These are phyloP conservation scores for Biston betularia DNA, from an alignment of 2,888 invertebrate species.

Conservation along the genomic window DNA sequence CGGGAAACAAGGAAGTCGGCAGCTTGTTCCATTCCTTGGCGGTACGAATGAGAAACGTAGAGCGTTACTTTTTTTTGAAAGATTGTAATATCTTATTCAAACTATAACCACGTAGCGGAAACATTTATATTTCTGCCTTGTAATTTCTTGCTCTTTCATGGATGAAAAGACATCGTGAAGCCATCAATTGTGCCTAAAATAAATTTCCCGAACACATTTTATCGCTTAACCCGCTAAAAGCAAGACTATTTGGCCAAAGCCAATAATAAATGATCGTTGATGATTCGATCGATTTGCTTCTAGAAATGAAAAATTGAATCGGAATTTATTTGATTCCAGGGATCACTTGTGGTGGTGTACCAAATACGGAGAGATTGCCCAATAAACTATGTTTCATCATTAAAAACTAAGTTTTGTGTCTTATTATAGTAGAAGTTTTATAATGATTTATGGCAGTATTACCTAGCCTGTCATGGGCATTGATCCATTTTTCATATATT, in stretches of 20 bases:
- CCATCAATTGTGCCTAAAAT: conserved; percentile 30
- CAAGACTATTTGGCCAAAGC: conserved; percentile 29
- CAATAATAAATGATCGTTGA: conserved; percentile 44
- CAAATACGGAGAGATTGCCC: conserved; percentile 13
- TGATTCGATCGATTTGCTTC: conserved; percentile 36
- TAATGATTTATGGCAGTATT: too few species aligned
- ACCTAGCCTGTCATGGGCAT: too few species aligned
- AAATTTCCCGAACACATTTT: conserved; percentile 35
- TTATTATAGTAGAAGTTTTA: conserved; percentile 1
- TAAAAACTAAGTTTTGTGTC: conserved; percentile 12
- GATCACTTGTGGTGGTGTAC: conserved; percentile 30
- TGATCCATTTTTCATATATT: too few species aligned
- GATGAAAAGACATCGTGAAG: conserved; percentile 27
- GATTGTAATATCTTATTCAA: neutral
- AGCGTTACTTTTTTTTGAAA: neutral
- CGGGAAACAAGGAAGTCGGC: too few species aligned
- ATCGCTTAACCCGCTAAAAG: conserved; percentile 37
- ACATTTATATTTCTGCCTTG: conserved; percentile 9
- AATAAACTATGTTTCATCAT: conserved; percentile 30
- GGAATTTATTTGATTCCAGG: conserved; percentile 48
- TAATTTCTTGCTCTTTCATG: conserved; percentile 22
- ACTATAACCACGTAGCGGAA: conserved; percentile 1
- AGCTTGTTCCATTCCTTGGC: too few species aligned
- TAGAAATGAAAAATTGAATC: conserved; percentile 36
- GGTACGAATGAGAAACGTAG: too few species aligned